phyloP scores from a whole-genome alignment of 1,140 invertebrate genomes.

The Pachypeltis micranthus region DNA sequence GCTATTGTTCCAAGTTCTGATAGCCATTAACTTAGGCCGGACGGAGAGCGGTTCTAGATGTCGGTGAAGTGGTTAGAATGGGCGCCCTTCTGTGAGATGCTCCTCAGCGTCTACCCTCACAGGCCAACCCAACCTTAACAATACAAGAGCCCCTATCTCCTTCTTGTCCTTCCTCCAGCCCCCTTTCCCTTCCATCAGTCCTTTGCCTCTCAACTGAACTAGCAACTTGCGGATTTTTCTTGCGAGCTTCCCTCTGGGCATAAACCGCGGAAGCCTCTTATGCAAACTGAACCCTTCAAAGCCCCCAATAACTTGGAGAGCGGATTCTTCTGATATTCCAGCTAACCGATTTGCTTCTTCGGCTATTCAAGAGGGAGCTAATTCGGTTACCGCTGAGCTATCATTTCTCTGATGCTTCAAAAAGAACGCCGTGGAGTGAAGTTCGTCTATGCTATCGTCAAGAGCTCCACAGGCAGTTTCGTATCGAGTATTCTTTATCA shows the following conservation, averaged over 20 bases:
- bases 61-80: too few species aligned
- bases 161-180: neutral
- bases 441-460: too few species aligned
- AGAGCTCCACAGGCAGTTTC: too few species aligned
- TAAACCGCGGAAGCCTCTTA: neutral
- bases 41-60: neutral
- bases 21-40: neutral
- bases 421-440: too few species aligned
- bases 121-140: neutral
- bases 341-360: neutral
- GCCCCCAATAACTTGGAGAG: neutral
- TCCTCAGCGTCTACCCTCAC: neutral
- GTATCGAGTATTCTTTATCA: too few species aligned
- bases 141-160: neutral
- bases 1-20: neutral
- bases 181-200: neutral
- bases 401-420: neutral
- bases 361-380: neutral
- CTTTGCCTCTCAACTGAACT: too few species aligned
- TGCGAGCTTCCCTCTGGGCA: neutral
- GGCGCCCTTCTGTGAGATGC: too few species aligned
- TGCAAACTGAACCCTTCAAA: neutral
- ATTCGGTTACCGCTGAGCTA: neutral
- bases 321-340: neutral
- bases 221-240: neutral